Conservation (phyloP, 2,113 vertebrate genomes). For the Emydocephalus ijimae region DNA sequence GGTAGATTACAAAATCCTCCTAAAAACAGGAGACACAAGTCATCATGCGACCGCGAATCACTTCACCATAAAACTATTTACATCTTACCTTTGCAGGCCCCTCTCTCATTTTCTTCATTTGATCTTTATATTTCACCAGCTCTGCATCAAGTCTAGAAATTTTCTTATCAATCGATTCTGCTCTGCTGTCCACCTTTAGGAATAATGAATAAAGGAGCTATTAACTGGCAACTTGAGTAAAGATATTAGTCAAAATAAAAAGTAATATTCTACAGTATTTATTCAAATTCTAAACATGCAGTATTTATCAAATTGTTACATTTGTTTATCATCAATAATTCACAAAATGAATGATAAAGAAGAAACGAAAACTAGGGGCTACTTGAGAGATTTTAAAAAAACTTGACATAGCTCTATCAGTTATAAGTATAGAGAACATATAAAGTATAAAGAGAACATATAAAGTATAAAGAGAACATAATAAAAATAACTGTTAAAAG, state of each 20-base stretch:
- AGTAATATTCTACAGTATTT: not conserved
- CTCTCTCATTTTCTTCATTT: slow-evolving; percentile 99
- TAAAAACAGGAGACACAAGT: slow-evolving; percentile 10
- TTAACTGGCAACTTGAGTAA: not conserved
- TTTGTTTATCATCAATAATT: not conserved
- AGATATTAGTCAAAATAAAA: not conserved
- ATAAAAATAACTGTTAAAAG: not conserved
- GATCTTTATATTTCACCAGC: slow-evolving; percentile 94
- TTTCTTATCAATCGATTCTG: slow-evolving; percentile 96
- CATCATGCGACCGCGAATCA: slow-evolving; percentile 19
- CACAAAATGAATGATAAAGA: not conserved
- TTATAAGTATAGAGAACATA: not conserved
- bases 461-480: not conserved
- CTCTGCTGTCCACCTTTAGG: slow-evolving; percentile 86
- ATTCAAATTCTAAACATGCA: not conserved
- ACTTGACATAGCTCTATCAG: not conserved
- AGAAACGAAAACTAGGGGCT: not conserved
- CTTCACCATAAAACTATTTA: slow-evolving; percentile 14
- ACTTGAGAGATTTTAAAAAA: not conserved
- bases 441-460: not conserved
- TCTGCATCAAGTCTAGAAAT: slow-evolving; percentile 90
- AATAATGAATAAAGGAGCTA: not conserved
- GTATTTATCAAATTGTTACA: not conserved
- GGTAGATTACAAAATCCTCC: not conserved
- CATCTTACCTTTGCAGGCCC: slow-evolving; percentile 90